Conservation (phyloP, 2,888 invertebrate species). For the Eudasyphora cyanicolor region DNA sequence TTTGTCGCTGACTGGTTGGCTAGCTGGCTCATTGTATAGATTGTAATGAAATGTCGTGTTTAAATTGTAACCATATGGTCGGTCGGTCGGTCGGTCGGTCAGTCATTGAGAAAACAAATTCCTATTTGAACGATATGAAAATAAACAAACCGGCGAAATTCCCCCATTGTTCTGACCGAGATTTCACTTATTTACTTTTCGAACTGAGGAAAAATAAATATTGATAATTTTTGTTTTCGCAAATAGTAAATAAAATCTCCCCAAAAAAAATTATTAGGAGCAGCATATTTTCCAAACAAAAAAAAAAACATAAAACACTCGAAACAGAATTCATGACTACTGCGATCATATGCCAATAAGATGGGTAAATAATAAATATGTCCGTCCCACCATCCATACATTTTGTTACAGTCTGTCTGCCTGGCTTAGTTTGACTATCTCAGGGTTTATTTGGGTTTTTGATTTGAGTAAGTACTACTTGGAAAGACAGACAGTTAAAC, state of each 20-base stretch:
- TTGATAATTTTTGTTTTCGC: conserved; percentile 12
- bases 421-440: not conserved
- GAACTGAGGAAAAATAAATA: not conserved
- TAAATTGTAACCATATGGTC: conserved; percentile 28
- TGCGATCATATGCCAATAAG: not conserved
- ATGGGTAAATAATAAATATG: conserved; percentile 9
- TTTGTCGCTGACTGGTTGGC: not conserved
- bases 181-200: not conserved
- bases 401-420: not conserved
- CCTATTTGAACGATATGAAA: not conserved
- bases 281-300: not conserved
- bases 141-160: conserved; percentile 1
- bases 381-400: not conserved
- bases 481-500: not conserved
- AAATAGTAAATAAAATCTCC: conserved; percentile 10
- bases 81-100: too few relatives aligned
- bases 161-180: not conserved
- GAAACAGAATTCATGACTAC: not conserved
- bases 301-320: not conserved
- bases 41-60: not conserved
- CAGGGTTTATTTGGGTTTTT: conserved; percentile 16
- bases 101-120: not conserved
- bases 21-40: not conserved
- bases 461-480: conserved; percentile 17
- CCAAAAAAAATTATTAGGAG: not conserved